Percentiles rank a stretch among this genome's conserved stretches.
Conservation (phyloP, 2,113 vertebrate genomes). For the Notiomystis cincta region DNA sequence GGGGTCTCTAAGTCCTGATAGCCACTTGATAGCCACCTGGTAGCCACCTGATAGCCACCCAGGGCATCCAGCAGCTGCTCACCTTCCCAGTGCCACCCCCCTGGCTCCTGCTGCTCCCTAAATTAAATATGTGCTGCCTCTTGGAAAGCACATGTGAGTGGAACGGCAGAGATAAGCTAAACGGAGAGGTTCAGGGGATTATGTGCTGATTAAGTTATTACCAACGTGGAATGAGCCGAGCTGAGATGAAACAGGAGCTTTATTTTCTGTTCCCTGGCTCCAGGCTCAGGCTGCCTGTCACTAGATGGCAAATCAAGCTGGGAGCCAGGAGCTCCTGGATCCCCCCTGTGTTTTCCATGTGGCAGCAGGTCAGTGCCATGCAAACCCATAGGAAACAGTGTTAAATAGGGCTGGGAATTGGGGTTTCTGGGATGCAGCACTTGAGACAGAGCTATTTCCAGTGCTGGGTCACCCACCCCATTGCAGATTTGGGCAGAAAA, state of each 20-base stretch:
- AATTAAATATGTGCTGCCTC: not conserved
- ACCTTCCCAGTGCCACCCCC: fast-evolving
- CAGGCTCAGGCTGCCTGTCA: not conserved
- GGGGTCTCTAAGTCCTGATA: not conserved
- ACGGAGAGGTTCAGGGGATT: constrained; percentile 39
- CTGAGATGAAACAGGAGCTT: constrained; percentile 34
- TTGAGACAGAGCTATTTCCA: not conserved
- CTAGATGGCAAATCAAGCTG: not conserved
- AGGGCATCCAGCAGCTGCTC: fast-evolving
- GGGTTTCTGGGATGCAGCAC: not conserved
- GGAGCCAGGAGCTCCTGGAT: not conserved
- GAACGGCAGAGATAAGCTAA: not conserved
- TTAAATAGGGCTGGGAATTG: not conserved
- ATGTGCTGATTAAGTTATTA: constrained; percentile 48
- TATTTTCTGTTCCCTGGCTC: constrained; percentile 15
- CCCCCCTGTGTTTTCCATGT: fast-evolving
- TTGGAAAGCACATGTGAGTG: not conserved
- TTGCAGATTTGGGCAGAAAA: not conserved
- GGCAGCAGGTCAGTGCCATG: not conserved
- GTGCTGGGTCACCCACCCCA: not conserved
- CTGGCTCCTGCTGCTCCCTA: constrained; percentile 13
- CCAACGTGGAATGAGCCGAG: not conserved
- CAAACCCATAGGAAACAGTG: not conserved
- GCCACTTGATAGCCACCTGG: not conserved
- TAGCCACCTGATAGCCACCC: not conserved